Percentiles rank a stretch among this genome's conserved stretches.
Conservation (phyloP, 2,888 invertebrate genomes). For the Xestoiulus laeticollis region DNA sequence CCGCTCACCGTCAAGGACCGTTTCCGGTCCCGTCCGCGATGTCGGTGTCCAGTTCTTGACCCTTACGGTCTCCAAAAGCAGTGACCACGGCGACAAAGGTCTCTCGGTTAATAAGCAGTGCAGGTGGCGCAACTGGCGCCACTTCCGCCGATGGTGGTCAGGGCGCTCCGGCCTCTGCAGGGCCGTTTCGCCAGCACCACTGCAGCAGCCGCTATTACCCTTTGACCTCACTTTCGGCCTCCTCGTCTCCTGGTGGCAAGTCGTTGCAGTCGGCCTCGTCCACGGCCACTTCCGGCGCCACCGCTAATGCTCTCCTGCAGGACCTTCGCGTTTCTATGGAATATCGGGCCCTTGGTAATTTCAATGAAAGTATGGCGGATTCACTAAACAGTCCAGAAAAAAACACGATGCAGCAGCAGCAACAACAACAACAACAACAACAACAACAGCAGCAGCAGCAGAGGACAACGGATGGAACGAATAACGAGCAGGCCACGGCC, state of each 20-base stretch:
- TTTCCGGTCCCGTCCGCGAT: neutral
- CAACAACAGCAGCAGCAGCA: neutral
- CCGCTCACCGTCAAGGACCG: neutral
- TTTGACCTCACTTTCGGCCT: constrained; percentile 30
- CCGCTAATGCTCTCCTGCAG: constrained; percentile 12
- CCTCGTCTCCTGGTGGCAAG: neutral
- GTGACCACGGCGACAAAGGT: constrained; percentile 50
- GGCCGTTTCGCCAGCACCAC: constrained; percentile 36
- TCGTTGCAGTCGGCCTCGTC: constrained; percentile 34
- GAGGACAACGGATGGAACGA: neutral
- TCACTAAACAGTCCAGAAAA: constrained; percentile 48
- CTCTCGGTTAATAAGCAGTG: constrained; percentile 27
- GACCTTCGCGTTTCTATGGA: constrained; percentile 53
- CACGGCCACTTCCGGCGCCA: constrained; percentile 4
- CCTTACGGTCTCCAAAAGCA: neutral
- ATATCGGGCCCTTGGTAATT: constrained; percentile 54
- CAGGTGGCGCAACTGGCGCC: constrained; percentile 25
- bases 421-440: constrained; percentile 47
- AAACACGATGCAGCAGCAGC: constrained; percentile 52
- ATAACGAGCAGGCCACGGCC: constrained; percentile 54
- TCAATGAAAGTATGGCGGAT: constrained; percentile 51
- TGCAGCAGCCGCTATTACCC: constrained; percentile 20
- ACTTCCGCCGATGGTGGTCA: constrained; percentile 42
- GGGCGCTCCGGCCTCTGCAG: constrained; percentile 49
- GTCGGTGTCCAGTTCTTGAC: neutral